Base-by-base conservation (phyloP, 2,888 invertebrate species). In the Pyralis farinalis region DNA sequence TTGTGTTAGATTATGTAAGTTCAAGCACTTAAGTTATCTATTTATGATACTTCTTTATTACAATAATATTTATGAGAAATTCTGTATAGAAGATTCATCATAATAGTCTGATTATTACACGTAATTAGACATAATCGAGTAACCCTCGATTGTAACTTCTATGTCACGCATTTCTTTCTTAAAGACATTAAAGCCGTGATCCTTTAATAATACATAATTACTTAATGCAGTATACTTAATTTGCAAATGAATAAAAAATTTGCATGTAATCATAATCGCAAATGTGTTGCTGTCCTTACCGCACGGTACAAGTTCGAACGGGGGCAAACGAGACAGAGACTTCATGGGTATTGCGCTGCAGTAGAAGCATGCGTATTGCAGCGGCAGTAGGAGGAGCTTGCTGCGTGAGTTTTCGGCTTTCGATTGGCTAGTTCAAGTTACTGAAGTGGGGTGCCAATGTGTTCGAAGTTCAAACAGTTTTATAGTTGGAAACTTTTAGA, bases 241-340 rank as follows among this genome's bases (percentile, higher is more conserved):
- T 80, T 82, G 76, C 83, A 77, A 81, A 71, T 81, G 78, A 80
- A 83, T 78, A 77, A 81, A 79, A 84, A 83, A 83, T 79, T 83
- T 83, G 79, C 85, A 86, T 85, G 69, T 77, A 61, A 77, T 78
- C 63, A 70, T 73, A 69, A 72, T 71, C 64, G 69, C 71, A 71
- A 74, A 65, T 62, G 48, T 50, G 47, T 47, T 55, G 43, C 74
- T 49, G 55, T 81, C 81, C 55, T 59, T 67, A 31, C 71, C 74
- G 43, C 55, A 47, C 69, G 1, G 28, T 9, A 3, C 12, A 4
- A 12, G 47, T 43, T 46, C 21, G 43, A 53, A 55, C 64, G 48
- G 12, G 74, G 47, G 67, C 47, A 71, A 87, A 62, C 28, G 74
- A 68, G 86, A 84, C 56, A 46, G 61, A 51, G 43, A 47, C 57